Evolutionary conservation across 2,888 invertebrate genomes (phyloP).

Genomic region (Entomobrya proxima): DNA sequence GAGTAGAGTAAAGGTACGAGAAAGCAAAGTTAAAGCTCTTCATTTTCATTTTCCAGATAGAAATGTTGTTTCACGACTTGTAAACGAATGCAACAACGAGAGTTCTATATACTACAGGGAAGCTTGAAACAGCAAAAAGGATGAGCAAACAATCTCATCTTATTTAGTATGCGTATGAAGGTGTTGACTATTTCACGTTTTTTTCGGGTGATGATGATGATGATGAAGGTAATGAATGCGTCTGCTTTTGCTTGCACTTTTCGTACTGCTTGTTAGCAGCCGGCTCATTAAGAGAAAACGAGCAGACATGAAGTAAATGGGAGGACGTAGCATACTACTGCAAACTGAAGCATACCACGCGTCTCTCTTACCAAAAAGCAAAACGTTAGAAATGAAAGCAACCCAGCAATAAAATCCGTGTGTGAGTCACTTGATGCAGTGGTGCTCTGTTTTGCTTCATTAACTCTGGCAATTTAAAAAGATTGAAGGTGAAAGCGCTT

Average conservation of each 20-base stretch:
- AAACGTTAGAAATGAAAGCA: no score
- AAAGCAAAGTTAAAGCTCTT: not conserved
- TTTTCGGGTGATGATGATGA: not conserved
- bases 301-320: not conserved
- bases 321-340: no score
- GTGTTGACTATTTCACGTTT: constrained; percentile 41
- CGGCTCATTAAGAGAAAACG: constrained; percentile 1
- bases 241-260: not conserved
- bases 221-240: not conserved
- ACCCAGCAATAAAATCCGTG: no score
- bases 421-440: no score
- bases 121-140: not conserved
- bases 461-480: no score
- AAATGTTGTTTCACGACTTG: not conserved
- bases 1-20: not conserved
- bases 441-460: no score
- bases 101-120: not conserved
- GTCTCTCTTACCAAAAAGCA: no score
- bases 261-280: not conserved
- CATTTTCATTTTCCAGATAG: not conserved
- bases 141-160: constrained; percentile 18
- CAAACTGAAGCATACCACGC: no score
- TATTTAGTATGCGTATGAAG: constrained; percentile 31
- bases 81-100: not conserved
- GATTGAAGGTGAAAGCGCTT: no score